These are phyloP conservation scores for Eutolmus rufibarbis DNA, from an alignment of 2,888 invertebrate genomes.

Conservation along the genomic window DNA sequence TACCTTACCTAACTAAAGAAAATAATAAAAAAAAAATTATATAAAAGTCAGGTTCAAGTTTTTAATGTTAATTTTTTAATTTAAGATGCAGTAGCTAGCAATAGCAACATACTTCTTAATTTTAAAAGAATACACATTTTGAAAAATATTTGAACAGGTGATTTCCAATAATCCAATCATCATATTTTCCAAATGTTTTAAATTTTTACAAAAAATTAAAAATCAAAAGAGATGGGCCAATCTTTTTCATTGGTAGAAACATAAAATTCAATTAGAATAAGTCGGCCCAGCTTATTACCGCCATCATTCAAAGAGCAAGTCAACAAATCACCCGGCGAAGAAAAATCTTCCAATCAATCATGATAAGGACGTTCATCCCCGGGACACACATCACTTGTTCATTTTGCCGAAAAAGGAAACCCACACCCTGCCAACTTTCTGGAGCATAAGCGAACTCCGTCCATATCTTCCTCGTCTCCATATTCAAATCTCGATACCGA, in stretches of 20 bases:
- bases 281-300: background rate
- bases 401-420: background rate
- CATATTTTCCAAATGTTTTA: background rate
- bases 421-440: background rate
- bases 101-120: no score
- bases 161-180: background rate
- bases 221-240: background rate
- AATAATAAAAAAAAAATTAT: no score
- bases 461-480: slow-evolving; percentile 37
- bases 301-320: background rate
- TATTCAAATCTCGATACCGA: slow-evolving; percentile 48
- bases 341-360: slow-evolving; percentile 26
- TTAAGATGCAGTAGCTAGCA: no score
- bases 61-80: no score
- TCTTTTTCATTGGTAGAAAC: background rate
- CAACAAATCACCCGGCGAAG: background rate
- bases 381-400: slow-evolving; percentile 10
- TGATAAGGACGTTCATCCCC: slow-evolving; percentile 24
- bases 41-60: no score
- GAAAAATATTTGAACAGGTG: background rate
- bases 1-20: no score
- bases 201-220: background rate
- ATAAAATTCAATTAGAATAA: slow-evolving; percentile 9
- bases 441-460: slow-evolving; percentile 45
- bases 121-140: no score